Base-by-base conservation (phyloP, 2,113 vertebrate genomes). In the Anas platyrhynchos region DNA sequence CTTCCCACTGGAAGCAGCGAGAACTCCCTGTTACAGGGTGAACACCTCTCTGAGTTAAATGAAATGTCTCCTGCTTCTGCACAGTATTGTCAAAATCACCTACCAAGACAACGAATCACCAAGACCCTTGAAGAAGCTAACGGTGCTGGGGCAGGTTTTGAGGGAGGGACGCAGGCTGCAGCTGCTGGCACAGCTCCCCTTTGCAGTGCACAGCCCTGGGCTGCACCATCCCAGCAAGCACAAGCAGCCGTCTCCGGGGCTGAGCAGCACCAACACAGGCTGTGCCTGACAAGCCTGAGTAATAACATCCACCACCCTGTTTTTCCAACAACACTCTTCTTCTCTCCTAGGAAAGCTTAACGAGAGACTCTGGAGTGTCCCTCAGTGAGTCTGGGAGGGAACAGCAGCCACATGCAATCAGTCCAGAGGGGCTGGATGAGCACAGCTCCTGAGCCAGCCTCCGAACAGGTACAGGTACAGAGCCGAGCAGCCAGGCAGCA, bases 371-470 rank as follows among this genome's bases (percentile, higher is more conserved):
- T 15, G 66, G 36, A 15, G 5, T 58, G 44, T 48, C 36, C 61
- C 0, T 0, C 52, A 34, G 79, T 0, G 1, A 38, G 21, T 10
- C 0, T 3, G 10, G 29, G 63, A 44, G 62, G 67, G 44, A 92
- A 71, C 2, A 5, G 79, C 72, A 90, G 55, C 86, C n/a, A 23
- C 2, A 1, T 1, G 20, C 21, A 31, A 84, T 34, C 1, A 2
- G 26, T 3, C 11, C 67, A 31, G 74, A 27, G 14, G 38, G 4
- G 5, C 50, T 38, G 56, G 77, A 4, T 26, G 41, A 13, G 21
- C 32, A 7, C 38, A 59, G 34, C 13, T n/a, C 16, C 56, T 0
- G 0, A 22, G 32, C 3, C 75, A 58, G 73, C 5, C 46, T 27
- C 69, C 13, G 34, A 44, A 7, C 44, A 75, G 86, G 13, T 13